Evolutionary conservation across 2,113 vertebrate species (phyloP).

Genomic region (Trogon melanurus): DNA sequence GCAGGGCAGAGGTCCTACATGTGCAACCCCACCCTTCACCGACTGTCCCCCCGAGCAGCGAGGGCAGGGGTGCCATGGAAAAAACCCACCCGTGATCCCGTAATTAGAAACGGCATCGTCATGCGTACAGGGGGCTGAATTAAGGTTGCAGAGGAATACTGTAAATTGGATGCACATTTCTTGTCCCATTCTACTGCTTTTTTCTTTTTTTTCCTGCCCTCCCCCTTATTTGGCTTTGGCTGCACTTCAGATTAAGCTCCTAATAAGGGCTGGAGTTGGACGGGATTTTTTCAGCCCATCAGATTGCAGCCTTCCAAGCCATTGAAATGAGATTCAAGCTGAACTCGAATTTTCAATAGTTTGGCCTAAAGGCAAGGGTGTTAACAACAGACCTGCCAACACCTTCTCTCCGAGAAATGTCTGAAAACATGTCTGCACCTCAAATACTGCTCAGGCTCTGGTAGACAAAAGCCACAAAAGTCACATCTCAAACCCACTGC

Average conservation of each 20-base stretch:
- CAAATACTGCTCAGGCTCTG: conserved; percentile 24
- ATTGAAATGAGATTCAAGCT: conserved; percentile 58
- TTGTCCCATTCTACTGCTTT: conserved; percentile 34
- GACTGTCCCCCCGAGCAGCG: background rate
- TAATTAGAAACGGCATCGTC: background rate
- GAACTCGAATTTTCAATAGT: conserved; percentile 68
- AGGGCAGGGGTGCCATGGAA: background rate
- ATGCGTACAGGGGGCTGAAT: background rate
- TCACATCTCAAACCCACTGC: background rate
- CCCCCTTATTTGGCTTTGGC: conserved; percentile 33
- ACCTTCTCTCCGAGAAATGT: conserved; percentile 39
- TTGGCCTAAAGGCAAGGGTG: conserved; percentile 61
- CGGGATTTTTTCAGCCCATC: conserved; percentile 32
- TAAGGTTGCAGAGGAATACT: conserved; percentile 47
- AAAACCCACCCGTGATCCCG: accelerated
- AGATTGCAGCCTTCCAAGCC: conserved; percentile 52
- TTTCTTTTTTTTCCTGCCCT: background rate
- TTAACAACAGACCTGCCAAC: conserved; percentile 66
- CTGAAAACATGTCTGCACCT: conserved; percentile 54
- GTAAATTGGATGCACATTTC: conserved; percentile 66
- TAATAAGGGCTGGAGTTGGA: conserved; percentile 67
- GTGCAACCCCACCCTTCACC: background rate
- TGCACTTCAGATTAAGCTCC: conserved; percentile 51
- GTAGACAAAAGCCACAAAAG: conserved; percentile 60
- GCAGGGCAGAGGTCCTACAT: background rate